These are phyloP conservation scores for Piezodorus guildinii DNA, from an alignment of 1,140 invertebrate genomes.

Conservation along the genomic window DNA sequence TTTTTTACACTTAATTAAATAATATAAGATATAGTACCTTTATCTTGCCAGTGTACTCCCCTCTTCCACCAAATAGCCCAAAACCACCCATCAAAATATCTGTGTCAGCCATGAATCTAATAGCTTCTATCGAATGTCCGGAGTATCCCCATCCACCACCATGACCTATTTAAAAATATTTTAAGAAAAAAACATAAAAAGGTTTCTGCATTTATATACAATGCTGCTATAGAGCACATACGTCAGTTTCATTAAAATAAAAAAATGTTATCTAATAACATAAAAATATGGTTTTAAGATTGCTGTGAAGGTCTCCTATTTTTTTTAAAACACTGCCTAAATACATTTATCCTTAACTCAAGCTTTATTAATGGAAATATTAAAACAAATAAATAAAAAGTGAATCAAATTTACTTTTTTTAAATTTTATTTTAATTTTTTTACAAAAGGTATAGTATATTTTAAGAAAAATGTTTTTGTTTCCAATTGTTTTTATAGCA, in stretches of 20 bases:
- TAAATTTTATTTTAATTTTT: too few species aligned
- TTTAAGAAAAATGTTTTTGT: too few species aligned
- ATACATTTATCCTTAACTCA: too few species aligned
- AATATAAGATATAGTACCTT: conserved; percentile 42
- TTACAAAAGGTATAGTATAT: too few species aligned
- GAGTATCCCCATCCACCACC: conserved; percentile 98
- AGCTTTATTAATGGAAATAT: too few species aligned
- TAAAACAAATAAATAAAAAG: too few species aligned
- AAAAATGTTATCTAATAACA: too few species aligned
- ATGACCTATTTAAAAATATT: conserved; percentile 43
- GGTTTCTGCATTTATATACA: background rate
- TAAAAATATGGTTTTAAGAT: too few species aligned
- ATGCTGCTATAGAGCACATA: background rate
- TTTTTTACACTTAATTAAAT: background rate
- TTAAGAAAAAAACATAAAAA: background rate
- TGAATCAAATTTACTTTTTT: too few species aligned
- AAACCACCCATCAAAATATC: conserved; percentile 87
- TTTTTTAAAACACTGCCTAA: too few species aligned
- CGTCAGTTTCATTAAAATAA: too few species aligned
- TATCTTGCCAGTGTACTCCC: conserved; percentile 92
- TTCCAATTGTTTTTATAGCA: background rate
- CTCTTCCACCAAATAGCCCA: conserved; percentile 90
- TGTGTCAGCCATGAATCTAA: conserved; percentile 82
- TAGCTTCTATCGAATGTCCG: conserved; percentile 87
- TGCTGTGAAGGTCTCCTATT: too few species aligned